phyloP scores from a whole-genome alignment of 2,888 invertebrate species.

The Embidobia sp. region DNA sequence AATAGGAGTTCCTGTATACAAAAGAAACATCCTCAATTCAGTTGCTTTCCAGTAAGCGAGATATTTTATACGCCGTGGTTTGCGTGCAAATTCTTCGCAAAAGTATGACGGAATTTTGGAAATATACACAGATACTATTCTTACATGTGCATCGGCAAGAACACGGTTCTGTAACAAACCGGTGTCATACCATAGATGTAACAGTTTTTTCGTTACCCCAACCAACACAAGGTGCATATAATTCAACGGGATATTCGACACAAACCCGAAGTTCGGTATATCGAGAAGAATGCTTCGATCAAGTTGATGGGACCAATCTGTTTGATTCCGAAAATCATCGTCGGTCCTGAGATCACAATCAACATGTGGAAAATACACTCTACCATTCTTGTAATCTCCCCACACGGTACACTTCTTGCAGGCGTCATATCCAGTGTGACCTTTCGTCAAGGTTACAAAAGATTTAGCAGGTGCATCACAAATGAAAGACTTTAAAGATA shows the following conservation, averaged over 20 bases:
- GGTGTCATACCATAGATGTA: not conserved
- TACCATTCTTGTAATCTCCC: conserved; percentile 26
- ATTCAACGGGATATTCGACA: conserved; percentile 49
- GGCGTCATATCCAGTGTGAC: conserved; percentile 59
- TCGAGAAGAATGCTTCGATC: conserved; percentile 13
- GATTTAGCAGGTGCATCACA: conserved; percentile 66
- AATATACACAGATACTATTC: not conserved
- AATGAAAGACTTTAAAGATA: conserved; percentile 29
- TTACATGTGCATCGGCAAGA: too few relatives aligned
- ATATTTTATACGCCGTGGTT: not conserved
- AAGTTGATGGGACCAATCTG: conserved; percentile 48
- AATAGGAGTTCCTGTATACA: not conserved
- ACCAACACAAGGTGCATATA: conserved; percentile 65
- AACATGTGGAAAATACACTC: conserved; percentile 32
- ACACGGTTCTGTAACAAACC: not conserved
- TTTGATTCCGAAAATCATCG: conserved; percentile 40
- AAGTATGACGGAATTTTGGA: not conserved
- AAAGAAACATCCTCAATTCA: conserved; percentile 4
- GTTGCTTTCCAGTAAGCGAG: not conserved
- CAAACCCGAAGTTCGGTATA: conserved; percentile 21
- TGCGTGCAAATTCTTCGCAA: not conserved
- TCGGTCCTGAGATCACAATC: conserved; percentile 44
- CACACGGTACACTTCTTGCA: conserved; percentile 60
- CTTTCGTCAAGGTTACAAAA: conserved; percentile 54
- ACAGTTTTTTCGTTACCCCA: not conserved